These are phyloP conservation scores for Lonchura striata DNA, from an alignment of 2,113 vertebrate genomes.

Conservation along the genomic window DNA sequence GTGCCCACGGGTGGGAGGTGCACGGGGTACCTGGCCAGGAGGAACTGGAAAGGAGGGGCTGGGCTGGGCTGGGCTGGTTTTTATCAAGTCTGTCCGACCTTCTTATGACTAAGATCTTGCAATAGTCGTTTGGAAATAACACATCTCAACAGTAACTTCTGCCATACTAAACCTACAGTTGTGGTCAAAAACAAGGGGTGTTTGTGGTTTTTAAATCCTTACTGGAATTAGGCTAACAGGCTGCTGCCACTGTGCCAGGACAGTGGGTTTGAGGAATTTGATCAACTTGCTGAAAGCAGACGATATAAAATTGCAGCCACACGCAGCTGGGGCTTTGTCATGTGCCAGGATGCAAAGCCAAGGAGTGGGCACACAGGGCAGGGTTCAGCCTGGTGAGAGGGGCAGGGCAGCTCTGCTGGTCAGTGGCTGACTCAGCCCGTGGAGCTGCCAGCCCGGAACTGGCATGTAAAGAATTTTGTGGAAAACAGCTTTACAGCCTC, in stretches of 20 bases:
- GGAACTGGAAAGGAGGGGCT: background rate
- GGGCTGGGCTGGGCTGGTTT: background rate
- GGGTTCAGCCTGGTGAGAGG: rapidly evolving
- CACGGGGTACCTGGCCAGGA: background rate
- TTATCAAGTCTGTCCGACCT: background rate
- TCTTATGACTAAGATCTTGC: background rate
- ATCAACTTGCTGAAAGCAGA: background rate
- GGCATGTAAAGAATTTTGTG: background rate
- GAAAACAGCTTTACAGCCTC: background rate
- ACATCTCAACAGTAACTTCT: slow-evolving; percentile 47
- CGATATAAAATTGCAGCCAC: background rate
- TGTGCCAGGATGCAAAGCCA: too few relatives aligned
- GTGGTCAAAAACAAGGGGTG: background rate
- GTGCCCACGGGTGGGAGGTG: background rate
- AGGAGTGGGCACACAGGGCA: rapidly evolving
- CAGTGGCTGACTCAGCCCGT: rapidly evolving
- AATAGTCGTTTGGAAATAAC: slow-evolving; percentile 30
- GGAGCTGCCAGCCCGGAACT: background rate
- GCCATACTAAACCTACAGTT: background rate
- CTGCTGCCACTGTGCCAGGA: background rate
- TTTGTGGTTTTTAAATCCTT: background rate
- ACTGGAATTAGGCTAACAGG: background rate
- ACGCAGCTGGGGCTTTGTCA: background rate
- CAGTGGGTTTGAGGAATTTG: background rate
- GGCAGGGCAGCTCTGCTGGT: background rate